A percentile compares a stretch with the other conserved stretches of the same genome.
Evolutionary conservation across 2,797 vertebrate genomes (phyloP).

Genomic region (Anabas testudineus): DNA sequence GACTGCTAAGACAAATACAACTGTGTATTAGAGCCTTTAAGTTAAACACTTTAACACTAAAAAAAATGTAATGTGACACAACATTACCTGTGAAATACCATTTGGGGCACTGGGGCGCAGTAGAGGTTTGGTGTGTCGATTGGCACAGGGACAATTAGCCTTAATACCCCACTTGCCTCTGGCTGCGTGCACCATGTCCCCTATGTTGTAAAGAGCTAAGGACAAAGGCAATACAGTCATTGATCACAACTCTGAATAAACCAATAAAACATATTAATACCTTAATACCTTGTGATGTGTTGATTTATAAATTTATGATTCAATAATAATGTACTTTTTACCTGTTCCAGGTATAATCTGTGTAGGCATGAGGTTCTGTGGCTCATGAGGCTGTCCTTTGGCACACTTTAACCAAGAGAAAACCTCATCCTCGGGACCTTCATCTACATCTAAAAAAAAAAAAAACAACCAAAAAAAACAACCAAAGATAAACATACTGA

Average conservation of each 20-base stretch:
- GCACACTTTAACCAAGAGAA: constrained; percentile 99
- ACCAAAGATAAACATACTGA: not conserved
- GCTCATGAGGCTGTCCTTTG: constrained; percentile 98
- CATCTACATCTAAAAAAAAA: constrained; percentile 88
- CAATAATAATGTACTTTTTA: constrained; percentile 66
- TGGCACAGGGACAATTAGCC: constrained; percentile 98
- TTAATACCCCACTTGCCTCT: constrained; percentile 99
- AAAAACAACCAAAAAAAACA: constrained; percentile 44
- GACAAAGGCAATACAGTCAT: constrained; percentile 2
- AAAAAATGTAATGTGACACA: constrained; percentile 1
- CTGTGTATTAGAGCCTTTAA: not conserved
- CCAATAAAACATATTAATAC: not conserved
- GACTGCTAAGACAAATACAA: constrained; percentile 75
- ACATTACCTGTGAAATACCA: constrained; percentile 95
- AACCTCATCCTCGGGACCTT: constrained; percentile 93
- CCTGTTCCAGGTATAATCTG: constrained; percentile 99
- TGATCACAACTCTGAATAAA: not conserved
- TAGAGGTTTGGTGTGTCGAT: constrained; percentile 92
- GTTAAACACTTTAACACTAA: constrained; percentile 6
- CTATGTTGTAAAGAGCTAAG: constrained; percentile 97
- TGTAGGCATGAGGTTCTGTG: constrained; percentile 99
- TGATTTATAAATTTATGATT: not conserved
- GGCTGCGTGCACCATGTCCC: constrained; percentile 98
- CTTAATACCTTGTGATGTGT: not conserved
- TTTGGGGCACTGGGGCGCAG: constrained; percentile 94